Evolutionary conservation across 2,888 invertebrate species (phyloP), one percentile per base, ranked within the genome.

Genomic region (Boloria selene): DNA sequence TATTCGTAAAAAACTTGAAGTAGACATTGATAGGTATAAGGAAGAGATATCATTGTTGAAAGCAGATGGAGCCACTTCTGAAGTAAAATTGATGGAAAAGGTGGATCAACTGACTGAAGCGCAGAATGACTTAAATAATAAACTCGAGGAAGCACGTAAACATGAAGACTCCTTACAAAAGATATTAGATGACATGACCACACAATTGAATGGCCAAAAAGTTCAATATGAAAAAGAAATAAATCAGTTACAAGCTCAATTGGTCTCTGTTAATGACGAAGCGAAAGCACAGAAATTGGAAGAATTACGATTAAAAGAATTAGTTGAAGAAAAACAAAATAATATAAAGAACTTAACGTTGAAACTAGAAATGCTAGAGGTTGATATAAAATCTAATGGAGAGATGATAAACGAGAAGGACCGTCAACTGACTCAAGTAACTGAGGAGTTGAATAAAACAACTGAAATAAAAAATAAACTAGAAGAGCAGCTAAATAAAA

Each of bases 121-220:
- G 14, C 89, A 91, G 73, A 90, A 92, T 71, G 91, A 93, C 70
- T 80, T 93, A 47, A 88, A 87, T 74, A 87, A 90, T 69, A 88
- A 93, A 79, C 74, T 89, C 22, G 92, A 93, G 77, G 88, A 90
- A 77, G 91, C 93, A 60, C 84, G 85, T 69, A 87, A 86, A 76
- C 86, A 93, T 63, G 92, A 93, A 79, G 89, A 90, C 72, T 90
- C 86, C 0, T 77, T 93, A 60, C 89, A 93, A 78, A 91, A 89
- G 74, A 80, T 89, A 71, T 78, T 93, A 64, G 81, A 90, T 69
- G 87, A 90, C 72, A 86, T 90, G 78, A 85, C 88, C 52, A 75
- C 86, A 51, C 92, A 93, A 75, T 77, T 93, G 61, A 88, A 88
- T 73, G 84, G 81, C 64, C 87, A 86, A 72, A 90, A 91, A 73